These are phyloP conservation scores for Leptoclinus maculatus DNA, from an alignment of 2,797 vertebrate species.

Conservation along the genomic window DNA sequence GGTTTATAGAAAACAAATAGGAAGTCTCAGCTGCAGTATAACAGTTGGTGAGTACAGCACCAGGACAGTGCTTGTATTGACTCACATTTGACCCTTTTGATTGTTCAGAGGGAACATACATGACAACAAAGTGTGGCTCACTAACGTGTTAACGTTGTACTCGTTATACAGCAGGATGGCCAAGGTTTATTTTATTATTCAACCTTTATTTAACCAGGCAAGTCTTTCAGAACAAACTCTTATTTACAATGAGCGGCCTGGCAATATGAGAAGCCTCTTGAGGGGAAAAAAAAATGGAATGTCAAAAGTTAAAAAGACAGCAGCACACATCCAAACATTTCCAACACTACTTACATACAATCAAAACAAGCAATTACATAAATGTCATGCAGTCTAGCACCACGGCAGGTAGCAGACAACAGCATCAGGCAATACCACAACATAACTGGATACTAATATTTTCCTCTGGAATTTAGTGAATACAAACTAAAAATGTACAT, in stretches of 20 bases:
- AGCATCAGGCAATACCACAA: neutral
- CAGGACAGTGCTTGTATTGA: neutral
- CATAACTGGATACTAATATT: neutral
- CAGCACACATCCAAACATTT: too few species aligned
- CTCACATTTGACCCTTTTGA: neutral
- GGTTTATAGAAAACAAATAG: neutral
- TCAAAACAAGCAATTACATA: neutral
- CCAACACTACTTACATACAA: neutral
- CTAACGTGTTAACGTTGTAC: neutral
- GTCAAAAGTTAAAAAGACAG: neutral
- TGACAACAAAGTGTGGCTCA: too few species aligned
- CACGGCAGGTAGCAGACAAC: neutral
- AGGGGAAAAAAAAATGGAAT: neutral
- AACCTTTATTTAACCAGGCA: neutral
- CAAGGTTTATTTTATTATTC: neutral
- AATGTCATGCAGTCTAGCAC: neutral
- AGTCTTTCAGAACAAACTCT: neutral
- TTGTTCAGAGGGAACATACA: neutral
- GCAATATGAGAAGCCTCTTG: neutral
- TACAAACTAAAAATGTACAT: too few species aligned
- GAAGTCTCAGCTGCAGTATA: neutral
- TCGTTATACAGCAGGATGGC: neutral
- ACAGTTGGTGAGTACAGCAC: neutral
- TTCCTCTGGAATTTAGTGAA: neutral
- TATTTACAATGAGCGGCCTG: neutral